Conservation (phyloP, 2,888 invertebrate genomes). For the Syrphus vitripennis region DNA sequence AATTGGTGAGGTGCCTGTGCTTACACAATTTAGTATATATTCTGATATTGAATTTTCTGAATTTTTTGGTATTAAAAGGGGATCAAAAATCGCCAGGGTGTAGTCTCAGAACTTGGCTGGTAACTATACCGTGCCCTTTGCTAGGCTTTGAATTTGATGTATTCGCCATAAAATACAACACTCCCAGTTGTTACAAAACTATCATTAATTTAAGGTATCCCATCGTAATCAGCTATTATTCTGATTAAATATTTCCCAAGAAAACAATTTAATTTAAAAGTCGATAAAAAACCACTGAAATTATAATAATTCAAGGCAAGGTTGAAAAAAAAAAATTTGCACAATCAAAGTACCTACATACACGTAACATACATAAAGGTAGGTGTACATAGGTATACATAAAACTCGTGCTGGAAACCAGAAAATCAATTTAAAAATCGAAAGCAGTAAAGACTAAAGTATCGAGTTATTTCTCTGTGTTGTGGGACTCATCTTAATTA, state of each 20-base stretch:
- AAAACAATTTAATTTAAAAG: not conserved
- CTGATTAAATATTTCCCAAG: slow-evolving; percentile 3
- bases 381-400: not conserved
- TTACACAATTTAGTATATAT: no score
- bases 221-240: not conserved
- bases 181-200: no score
- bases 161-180: not conserved
- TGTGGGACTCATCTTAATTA: slow-evolving; percentile 49
- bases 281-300: not conserved
- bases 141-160: no score
- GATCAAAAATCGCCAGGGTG: no score
- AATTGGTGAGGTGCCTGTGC: no score
- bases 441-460: slow-evolving; percentile 9
- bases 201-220: not conserved
- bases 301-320: slow-evolving; percentile 30
- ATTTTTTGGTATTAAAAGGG: no score
- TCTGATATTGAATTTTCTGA: no score
- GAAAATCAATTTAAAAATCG: slow-evolving; percentile 56
- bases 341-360: not conserved
- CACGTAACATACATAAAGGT: not conserved
- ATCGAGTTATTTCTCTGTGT: not conserved
- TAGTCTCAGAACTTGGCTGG: no score
- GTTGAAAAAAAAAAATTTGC: not conserved
- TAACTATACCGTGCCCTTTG: no score
- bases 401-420: slow-evolving; percentile 22